Evolutionary conservation across 2,888 invertebrate species (phyloP).

Genomic region (Villa cingulata): DNA sequence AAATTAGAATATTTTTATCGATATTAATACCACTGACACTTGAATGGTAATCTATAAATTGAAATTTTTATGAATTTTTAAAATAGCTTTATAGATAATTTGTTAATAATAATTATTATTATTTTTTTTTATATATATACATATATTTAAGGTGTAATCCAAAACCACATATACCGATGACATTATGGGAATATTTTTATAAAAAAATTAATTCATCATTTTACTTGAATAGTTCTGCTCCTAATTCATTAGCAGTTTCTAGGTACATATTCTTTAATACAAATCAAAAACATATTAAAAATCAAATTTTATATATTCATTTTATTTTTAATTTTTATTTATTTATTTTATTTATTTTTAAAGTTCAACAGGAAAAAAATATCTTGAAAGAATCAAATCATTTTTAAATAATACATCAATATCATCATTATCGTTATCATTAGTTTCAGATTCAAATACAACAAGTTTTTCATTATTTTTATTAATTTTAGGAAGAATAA

Average conservation of each 20-base stretch:
- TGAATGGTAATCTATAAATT: conserved; percentile 23
- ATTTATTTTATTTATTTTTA: background rate
- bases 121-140: conserved; percentile 7
- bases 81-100: no score
- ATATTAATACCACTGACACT: conserved; percentile 34
- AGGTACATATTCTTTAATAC: conserved; percentile 20
- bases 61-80: background rate
- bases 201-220: conserved; percentile 43
- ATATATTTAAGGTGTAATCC: conserved; percentile 35
- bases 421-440: conserved; percentile 13
- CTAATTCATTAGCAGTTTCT: conserved; percentile 36
- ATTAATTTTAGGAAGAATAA: conserved; percentile 34
- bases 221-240: conserved; percentile 36
- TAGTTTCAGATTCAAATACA: conserved; percentile 25
- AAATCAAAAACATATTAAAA: background rate
- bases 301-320: no score
- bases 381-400: conserved; percentile 31
- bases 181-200: conserved; percentile 46
- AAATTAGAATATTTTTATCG: conserved; percentile 36
- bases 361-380: conserved; percentile 24
- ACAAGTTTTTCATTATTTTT: conserved; percentile 40
- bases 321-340: no score
- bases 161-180: conserved; percentile 37
- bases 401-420: conserved; percentile 22
- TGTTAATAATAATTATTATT: background rate